phyloP scores from a whole-genome alignment of 2,797 vertebrate species.

The Yasuhikotakia modesta region DNA sequence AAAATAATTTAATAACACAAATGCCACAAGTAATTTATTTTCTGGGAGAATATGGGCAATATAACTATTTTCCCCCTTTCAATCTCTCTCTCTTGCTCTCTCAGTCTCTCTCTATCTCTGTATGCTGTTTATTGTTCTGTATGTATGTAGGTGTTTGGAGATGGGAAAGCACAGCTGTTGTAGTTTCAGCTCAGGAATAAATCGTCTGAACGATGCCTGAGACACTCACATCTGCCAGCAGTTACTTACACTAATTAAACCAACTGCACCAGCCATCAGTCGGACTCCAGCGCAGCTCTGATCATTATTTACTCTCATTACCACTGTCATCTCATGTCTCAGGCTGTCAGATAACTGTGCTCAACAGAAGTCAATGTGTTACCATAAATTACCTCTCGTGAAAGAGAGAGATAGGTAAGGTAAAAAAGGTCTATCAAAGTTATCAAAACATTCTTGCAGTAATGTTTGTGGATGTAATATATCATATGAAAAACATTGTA shows the following conservation, averaged over 20 bases:
- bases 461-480: too few relatives aligned
- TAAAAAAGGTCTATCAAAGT: too few relatives aligned
- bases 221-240: constrained; percentile 59
- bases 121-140: too few relatives aligned
- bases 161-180: constrained; percentile 30
- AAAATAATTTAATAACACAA: constrained; percentile 51
- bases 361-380: constrained; percentile 29
- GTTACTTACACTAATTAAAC: constrained; percentile 62
- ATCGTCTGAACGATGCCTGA: constrained; percentile 48
- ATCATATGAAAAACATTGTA: too few relatives aligned
- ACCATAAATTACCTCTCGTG: constrained; percentile 18
- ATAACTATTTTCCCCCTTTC: too few relatives aligned
- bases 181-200: constrained; percentile 45
- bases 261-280: constrained; percentile 30
- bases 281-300: constrained; percentile 32
- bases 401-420: too few relatives aligned
- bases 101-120: too few relatives aligned
- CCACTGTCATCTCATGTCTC: constrained; percentile 27
- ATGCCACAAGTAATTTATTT: constrained; percentile 33
- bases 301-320: constrained; percentile 51
- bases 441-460: too few relatives aligned
- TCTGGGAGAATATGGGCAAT: constrained; percentile 46
- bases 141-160: not conserved
- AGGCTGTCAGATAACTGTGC: constrained; percentile 18
- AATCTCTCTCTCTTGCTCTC: too few relatives aligned